Conservation (phyloP, 2,797 vertebrate genomes). For the Leptodactylus fallax region DNA sequence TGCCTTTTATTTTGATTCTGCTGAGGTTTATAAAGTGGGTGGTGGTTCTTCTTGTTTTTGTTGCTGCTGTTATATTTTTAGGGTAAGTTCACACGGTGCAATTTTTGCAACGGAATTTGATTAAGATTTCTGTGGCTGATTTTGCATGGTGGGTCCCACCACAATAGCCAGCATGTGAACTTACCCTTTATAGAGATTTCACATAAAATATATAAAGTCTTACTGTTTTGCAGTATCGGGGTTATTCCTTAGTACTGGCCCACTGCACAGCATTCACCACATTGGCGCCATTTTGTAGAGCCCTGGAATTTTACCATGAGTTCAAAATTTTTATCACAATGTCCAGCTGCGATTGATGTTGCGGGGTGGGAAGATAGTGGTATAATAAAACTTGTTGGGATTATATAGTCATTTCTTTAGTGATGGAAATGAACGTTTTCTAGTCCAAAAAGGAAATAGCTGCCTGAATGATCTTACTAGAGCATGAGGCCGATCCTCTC, state of each 20-base stretch:
- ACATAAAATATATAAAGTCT: too few relatives aligned
- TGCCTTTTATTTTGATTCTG: too few relatives aligned
- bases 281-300: background rate
- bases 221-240: background rate
- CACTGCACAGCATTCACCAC: background rate
- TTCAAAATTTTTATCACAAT: background rate
- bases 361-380: background rate
- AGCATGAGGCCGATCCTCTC: conserved; percentile 40
- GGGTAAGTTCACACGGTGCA: too few relatives aligned
- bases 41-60: too few relatives aligned
- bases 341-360: background rate
- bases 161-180: too few relatives aligned
- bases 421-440: conserved; percentile 42
- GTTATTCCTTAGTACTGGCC: background rate
- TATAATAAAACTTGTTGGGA: conserved; percentile 50
- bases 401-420: conserved; percentile 40
- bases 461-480: conserved; percentile 24
- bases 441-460: conserved; percentile 52
- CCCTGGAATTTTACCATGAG: background rate
- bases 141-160: too few relatives aligned
- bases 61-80: too few relatives aligned
- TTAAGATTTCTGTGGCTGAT: too few relatives aligned
- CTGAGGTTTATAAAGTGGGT: too few relatives aligned
- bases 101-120: too few relatives aligned
- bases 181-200: too few relatives aligned